phyloP scores from a whole-genome alignment of 1,140 invertebrate species.

The Whitmania pigra region DNA sequence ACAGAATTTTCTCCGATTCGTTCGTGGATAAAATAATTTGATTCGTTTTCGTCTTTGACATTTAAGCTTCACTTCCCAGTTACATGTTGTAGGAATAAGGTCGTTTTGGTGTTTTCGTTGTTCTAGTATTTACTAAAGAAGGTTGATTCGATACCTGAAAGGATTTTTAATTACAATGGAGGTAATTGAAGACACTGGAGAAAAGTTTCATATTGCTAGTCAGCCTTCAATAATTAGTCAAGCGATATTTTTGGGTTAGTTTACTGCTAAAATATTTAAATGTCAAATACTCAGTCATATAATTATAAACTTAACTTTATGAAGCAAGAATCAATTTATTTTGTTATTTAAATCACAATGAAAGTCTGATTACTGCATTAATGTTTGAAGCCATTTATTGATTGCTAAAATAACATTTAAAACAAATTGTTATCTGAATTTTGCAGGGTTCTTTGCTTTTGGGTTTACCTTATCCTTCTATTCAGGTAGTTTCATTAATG shows the following conservation, averaged over 20 bases:
- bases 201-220: background rate
- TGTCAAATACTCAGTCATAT: background rate
- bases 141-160: background rate
- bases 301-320: background rate
- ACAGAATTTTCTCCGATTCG: background rate
- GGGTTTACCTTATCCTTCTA: constrained; percentile 5
- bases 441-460: constrained; percentile 3
- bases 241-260: background rate
- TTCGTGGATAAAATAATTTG: background rate
- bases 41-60: background rate
- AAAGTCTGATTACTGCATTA: no score
- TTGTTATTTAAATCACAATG: no score
- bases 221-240: background rate
- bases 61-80: no score
- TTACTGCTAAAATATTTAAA: background rate
- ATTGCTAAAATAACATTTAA: background rate
- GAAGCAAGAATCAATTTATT: no score
- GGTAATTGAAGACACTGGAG: background rate
- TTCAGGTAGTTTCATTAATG: constrained; percentile 4
- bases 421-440: background rate
- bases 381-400: background rate
- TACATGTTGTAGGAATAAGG: no score
- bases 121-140: background rate
- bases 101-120: no score
- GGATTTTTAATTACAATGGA: background rate